A percentile compares a stretch with the other conserved stretches of the same genome.
These are phyloP conservation scores for Ophiothrix spiculata DNA, from an alignment of 35 echinoderm and acorn worm genomes.

Conservation along the genomic window DNA sequence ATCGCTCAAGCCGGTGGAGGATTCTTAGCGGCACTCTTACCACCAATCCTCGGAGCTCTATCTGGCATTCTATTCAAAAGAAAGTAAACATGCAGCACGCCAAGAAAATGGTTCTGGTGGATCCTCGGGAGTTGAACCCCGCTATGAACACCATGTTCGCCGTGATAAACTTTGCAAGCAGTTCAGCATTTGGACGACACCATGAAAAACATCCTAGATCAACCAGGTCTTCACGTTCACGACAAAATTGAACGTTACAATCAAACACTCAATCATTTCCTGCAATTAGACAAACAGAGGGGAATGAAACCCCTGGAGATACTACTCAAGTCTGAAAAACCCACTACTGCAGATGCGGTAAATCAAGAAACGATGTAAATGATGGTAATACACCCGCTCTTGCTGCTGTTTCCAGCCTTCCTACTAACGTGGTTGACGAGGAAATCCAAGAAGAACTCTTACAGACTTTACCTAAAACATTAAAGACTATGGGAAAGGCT, in stretches of 20 bases:
- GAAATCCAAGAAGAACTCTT: neutral
- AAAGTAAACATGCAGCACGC: neutral
- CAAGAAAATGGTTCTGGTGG: neutral
- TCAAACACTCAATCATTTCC: neutral
- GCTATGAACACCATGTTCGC: neutral
- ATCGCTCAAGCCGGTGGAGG: constrained; percentile 14
- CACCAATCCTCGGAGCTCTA: neutral
- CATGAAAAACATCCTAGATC: neutral
- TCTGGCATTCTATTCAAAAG: neutral
- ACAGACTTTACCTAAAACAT: neutral
- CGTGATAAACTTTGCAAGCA: neutral
- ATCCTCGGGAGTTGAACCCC: neutral
- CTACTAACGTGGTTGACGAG: neutral
- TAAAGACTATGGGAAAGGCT: neutral
- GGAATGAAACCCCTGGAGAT: neutral
- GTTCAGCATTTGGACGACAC: neutral
- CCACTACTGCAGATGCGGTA: neutral
- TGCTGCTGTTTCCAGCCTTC: neutral
- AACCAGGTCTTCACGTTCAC: neutral
- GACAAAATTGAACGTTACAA: neutral
- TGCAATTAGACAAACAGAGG: neutral
- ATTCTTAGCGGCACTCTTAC: neutral
- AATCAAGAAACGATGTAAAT: neutral
- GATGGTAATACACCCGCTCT: neutral
- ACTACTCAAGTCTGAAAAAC: neutral